A percentile compares a stretch with the other conserved stretches of the same genome.
phyloP scores from a whole-genome alignment of 2,888 invertebrate genomes.

The Amblyteles armatorius region DNA sequence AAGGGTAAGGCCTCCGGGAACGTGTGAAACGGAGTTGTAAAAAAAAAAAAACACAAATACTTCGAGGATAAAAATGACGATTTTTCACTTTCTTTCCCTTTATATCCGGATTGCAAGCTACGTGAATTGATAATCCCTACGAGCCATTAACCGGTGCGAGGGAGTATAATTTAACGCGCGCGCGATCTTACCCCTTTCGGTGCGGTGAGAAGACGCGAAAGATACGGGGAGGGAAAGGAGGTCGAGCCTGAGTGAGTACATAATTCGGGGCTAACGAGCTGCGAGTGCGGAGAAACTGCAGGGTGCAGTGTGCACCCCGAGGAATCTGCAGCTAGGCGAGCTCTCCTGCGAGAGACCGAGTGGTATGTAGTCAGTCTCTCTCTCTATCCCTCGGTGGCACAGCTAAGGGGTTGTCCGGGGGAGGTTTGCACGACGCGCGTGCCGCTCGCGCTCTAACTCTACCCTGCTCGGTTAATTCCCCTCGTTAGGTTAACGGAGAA shows the following conservation, averaged over 20 bases:
- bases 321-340: conserved; percentile 50
- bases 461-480: conserved; percentile 76
- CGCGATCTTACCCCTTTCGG: conserved; percentile 44
- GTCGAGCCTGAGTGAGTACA: conserved; percentile 28
- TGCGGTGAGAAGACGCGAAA: conserved; percentile 14
- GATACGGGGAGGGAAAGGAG: conserved; percentile 15
- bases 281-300: conserved; percentile 60
- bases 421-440: conserved; percentile 47
- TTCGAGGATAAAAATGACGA: not conserved
- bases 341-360: conserved; percentile 41
- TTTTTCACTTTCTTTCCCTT: not conserved
- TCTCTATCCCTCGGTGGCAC: conserved; percentile 18
- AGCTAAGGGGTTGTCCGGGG: conserved; percentile 32
- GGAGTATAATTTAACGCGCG: conserved; percentile 57
- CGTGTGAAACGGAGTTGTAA: not conserved
- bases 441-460: conserved; percentile 57
- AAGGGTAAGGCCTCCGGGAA: not conserved
- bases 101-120: not conserved
- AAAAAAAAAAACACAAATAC: not conserved
- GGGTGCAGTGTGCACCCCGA: conserved; percentile 36
- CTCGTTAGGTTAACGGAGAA: conserved; percentile 74
- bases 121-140: conserved; percentile 63
- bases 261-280: conserved; percentile 65
- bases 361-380: conserved; percentile 50
- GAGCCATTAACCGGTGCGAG: conserved; percentile 50